Conservation (phyloP, 1,140 invertebrate species). For the Nylanderia fulva region DNA sequence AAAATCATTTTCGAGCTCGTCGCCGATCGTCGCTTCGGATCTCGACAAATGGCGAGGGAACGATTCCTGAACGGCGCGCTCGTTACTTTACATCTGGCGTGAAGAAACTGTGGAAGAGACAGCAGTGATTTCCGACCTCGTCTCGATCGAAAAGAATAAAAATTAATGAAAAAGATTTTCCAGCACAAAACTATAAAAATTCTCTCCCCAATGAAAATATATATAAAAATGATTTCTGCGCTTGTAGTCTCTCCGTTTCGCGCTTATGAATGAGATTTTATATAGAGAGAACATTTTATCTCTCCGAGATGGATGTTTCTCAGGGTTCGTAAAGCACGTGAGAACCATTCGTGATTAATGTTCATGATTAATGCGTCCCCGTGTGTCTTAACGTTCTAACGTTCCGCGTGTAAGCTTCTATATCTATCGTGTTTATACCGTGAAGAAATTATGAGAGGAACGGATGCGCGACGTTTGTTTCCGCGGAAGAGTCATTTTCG, state of each 20-base stretch:
- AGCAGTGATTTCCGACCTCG: background rate
- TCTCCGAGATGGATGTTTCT: background rate
- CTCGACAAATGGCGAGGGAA: background rate
- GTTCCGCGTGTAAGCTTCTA: conserved; percentile 10
- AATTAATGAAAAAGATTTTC: background rate
- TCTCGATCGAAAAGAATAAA: background rate
- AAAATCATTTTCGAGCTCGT: conserved; percentile 44
- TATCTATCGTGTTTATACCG: conserved; percentile 2
- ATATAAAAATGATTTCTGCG: background rate
- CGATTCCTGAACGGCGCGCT: background rate
- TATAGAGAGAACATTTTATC: background rate
- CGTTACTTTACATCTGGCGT: background rate
- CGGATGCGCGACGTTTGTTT: conserved; percentile 27
- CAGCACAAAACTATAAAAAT: background rate
- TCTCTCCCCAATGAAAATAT: background rate
- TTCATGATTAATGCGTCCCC: no score
- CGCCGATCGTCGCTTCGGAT: conserved; percentile 39
- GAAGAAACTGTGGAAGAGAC: background rate
- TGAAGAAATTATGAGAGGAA: background rate
- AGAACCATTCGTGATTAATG: conserved; percentile 34
- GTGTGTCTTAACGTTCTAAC: conserved; percentile 3
- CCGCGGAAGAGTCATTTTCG: background rate
- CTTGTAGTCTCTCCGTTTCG: background rate
- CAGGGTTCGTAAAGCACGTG: conserved; percentile 23
- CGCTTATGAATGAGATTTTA: background rate